phyloP scores from a whole-genome alignment of 2,888 invertebrate genomes.

The Cloeon dipterum region DNA sequence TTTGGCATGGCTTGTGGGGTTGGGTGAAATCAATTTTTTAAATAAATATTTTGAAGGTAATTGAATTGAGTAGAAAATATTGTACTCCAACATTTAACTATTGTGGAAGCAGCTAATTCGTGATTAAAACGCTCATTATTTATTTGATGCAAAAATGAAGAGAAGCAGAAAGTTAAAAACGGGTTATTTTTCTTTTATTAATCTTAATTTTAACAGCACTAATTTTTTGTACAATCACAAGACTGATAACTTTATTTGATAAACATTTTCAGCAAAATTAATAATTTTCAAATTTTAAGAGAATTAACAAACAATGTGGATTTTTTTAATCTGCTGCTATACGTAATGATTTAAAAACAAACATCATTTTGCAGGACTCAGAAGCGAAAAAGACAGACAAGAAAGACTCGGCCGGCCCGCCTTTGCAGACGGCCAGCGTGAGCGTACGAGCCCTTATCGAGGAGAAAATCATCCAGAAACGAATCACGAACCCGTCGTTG shows the following conservation, averaged over 20 bases:
- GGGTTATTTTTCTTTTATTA: neutral
- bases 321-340: neutral
- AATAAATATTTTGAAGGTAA: no score
- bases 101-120: no score
- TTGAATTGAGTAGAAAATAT: no score
- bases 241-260: no score
- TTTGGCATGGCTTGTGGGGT: neutral
- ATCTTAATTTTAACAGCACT: neutral
- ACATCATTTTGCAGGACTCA: conserved; percentile 47
- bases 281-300: neutral
- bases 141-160: conserved; percentile 1
- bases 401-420: conserved; percentile 59
- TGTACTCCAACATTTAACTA: no score
- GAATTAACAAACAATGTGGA: neutral
- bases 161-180: neutral
- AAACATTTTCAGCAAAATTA: no score
- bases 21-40: no score
- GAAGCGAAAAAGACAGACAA: conserved; percentile 71
- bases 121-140: neutral
- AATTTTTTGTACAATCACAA: no score
- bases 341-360: neutral
- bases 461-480: conserved; percentile 78
- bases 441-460: conserved; percentile 77
- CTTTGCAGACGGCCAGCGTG: conserved; percentile 77
- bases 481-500: conserved; percentile 24